Base-by-base conservation (phyloP, 2,888 invertebrate species). In the Lottia gigantea region DNA sequence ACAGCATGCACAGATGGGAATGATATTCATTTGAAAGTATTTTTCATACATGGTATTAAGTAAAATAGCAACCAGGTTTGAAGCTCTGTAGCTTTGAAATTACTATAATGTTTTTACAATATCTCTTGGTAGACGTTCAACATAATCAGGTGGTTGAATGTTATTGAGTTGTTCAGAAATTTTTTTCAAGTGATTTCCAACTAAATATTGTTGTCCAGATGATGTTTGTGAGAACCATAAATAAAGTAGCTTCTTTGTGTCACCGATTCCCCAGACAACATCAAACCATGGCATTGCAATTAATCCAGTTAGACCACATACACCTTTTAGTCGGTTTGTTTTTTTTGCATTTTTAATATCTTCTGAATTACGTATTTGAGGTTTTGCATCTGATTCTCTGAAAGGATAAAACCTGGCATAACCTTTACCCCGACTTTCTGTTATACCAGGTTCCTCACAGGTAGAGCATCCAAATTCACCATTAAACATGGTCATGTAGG, bases 51-150 rank as follows among this genome's bases (percentile, higher is more conserved):
- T 0, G 64, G 64, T 7, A 64, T n/a, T n/a, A 4, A 26, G 31
- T 70, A 71, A 64, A 49, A 71, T 49, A 71, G 49, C 62, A 71
- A 40, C 67, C 67, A 71, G 14, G 45, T 45, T 64, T 71, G 71
- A n/a, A 71, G 19, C 55, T 71, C 71, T 64, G 71, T 71, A 15
- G 71, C 71, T 45, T 71, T 71, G 7, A 71, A 26, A 46, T 71
- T 12, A 2, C 19, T 64, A 64, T 46, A 67, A 64, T 71, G 63
- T 26, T 45, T 64, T 25, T 71, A 67, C 19, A 68, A 55, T n/a
- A 40, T 68, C 46, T n/a, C 71, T 46, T 16, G 71, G 71, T 23
- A 71, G 49, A 19, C 55, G 46, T 16, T 40, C 47, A 6, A 64
- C 26, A 62, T 16, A 47, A 26, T 19, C 23, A 1, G 66, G 16